Percentiles rank a stretch among this genome's conserved stretches.
These are phyloP conservation scores for Zalophus californianus DNA, from an alignment of 2,797 vertebrate genomes.

Conservation along the genomic window DNA sequence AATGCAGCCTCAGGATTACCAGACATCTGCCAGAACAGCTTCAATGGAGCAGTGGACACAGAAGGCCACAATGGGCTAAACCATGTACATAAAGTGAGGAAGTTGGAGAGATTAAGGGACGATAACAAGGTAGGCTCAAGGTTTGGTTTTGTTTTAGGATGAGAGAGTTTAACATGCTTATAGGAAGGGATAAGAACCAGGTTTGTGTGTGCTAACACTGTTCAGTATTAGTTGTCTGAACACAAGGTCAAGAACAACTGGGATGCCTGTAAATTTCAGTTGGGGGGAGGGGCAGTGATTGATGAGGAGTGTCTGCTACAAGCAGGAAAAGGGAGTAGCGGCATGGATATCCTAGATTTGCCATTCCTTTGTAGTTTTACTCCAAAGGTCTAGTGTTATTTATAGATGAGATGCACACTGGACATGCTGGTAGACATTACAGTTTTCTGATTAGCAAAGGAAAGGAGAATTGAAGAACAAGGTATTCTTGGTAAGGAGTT, in stretches of 20 bases:
- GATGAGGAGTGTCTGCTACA: background rate
- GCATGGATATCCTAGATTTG: background rate
- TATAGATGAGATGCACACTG: background rate
- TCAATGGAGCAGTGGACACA: accelerated
- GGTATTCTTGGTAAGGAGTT: background rate
- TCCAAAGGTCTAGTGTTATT: background rate
- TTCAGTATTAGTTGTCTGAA: background rate
- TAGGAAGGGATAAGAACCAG: background rate
- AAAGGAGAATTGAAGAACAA: background rate
- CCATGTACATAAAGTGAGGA: background rate
- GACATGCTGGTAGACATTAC: background rate
- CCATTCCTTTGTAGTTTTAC: background rate
- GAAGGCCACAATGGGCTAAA: background rate
- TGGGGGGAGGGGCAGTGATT: background rate
- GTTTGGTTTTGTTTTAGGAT: background rate
- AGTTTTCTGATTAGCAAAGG: background rate
- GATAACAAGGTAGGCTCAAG: background rate
- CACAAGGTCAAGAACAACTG: background rate
- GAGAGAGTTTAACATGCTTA: background rate
- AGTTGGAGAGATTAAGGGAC: background rate
- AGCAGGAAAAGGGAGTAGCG: background rate
- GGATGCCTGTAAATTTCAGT: background rate
- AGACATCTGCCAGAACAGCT: accelerated
- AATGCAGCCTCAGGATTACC: background rate
- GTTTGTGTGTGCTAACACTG: background rate